A percentile compares a stretch with the other conserved stretches of the same genome.
These are phyloP conservation scores for Acanthosepion pharaonis DNA, from an alignment of 2,888 invertebrate genomes.

Conservation along the genomic window DNA sequence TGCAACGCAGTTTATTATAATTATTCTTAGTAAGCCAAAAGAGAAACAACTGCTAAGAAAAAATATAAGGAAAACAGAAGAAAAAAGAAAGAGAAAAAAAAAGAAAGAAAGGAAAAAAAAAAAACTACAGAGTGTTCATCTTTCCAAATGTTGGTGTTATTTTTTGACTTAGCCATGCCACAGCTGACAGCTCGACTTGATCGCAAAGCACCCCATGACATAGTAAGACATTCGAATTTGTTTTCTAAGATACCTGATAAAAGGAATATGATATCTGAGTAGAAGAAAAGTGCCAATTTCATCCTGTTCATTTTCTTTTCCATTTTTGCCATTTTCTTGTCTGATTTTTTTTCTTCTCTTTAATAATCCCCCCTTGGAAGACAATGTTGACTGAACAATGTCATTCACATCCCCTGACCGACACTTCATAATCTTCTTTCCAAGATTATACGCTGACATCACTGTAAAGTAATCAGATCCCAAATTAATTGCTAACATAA, in stretches of 20 bases:
- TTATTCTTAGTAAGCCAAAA: not conserved
- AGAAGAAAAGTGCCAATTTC: not conserved
- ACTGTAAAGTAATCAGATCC: not conserved
- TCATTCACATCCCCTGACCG: not conserved
- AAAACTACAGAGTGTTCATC: not conserved
- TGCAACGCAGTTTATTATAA: not conserved
- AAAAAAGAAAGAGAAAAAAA: not conserved
- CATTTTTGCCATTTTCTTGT: not conserved
- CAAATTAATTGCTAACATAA: not conserved
- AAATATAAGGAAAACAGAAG: not conserved
- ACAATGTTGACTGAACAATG: not conserved
- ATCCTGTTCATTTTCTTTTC: not conserved
- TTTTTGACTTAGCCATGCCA: not conserved
- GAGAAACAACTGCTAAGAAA: not conserved
- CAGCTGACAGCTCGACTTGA: not conserved
- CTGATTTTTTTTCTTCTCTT: not conserved
- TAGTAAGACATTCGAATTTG: not conserved
- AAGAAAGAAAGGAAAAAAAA: not conserved
- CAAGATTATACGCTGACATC: not conserved
- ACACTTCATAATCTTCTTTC: not conserved
- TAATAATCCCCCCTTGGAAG: not conserved
- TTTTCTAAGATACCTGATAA: not conserved
- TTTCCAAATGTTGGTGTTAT: not conserved
- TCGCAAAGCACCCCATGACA: not conserved
- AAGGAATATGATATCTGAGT: not conserved